Evolutionary conservation across 2,888 invertebrate genomes (phyloP), one percentile per base, ranked within the genome.

Genomic region (Tortrix viridana): DNA sequence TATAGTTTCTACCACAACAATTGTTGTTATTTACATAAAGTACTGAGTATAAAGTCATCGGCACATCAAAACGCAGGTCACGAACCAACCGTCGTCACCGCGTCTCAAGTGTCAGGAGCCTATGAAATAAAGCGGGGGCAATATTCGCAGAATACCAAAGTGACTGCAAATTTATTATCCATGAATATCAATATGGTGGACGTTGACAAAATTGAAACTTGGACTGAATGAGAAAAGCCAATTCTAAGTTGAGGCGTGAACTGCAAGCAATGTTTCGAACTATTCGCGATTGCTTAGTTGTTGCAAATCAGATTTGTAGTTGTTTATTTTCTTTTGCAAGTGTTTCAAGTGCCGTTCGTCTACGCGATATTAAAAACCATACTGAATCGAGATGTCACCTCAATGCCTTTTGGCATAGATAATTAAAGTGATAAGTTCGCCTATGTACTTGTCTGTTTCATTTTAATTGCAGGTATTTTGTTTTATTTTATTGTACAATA

Each of bases 171-270:
- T 57, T 57, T 57, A 52, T 50, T 63, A 63, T 63, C 63, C 52
- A 63, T 63, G 57, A 63, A 58, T 63, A 58, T 58, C 63, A 63
- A 58, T 63, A 57, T 50, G 37, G 57, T 52, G 32, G 38, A 43
- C 14, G 20, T 26, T 44, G 32, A 56, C 57, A 63, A 20, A 47
- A 63, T 63, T 58, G 57, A 63, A 63, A 63, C 47, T 58, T 58
- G 23, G 50, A 23, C 22, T 12, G 32, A 57, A 47, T 50, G 5
- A 26, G 41, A 62, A n/a, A 22, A 43, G 12, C 32, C 32, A 32
- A 41, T 41, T 37, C 46, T 19, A 41, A 57, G 46, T 57, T 23
- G 44, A 9, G n/a, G 32, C 50, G 50, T 37, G 16, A 32, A 50
- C 32, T 16, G 54, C 32, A 26, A 18, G 32, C 18, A 26, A 26